These are phyloP conservation scores for Ranitomeya imitator DNA, from an alignment of 2,113 vertebrate genomes.

Conservation along the genomic window DNA sequence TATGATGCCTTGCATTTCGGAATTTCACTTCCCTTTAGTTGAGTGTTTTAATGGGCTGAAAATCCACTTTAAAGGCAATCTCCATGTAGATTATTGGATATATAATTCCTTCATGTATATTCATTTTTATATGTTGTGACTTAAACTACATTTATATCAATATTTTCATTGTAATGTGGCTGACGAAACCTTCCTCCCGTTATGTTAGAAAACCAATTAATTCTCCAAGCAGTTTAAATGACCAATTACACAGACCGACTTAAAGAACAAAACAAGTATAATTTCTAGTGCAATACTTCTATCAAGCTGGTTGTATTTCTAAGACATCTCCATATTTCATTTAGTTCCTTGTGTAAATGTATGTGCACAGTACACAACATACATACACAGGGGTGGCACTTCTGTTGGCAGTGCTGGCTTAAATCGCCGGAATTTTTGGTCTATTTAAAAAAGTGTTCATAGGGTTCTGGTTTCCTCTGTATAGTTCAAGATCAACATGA, in stretches of 20 bases:
- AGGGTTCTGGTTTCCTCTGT: background rate
- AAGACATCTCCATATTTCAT: background rate
- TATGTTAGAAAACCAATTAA: background rate
- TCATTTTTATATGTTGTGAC: background rate
- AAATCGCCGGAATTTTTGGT: background rate
- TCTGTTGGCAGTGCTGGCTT: background rate
- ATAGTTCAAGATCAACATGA: background rate
- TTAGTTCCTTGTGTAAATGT: background rate
- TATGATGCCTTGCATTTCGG: slow-evolving; percentile 22
- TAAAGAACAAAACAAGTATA: background rate
- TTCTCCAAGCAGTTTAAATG: background rate
- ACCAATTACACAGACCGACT: background rate
- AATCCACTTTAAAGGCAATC: slow-evolving; percentile 25
- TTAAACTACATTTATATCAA: slow-evolving; percentile 5
- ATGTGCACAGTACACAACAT: background rate
- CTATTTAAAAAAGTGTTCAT: background rate
- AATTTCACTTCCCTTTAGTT: slow-evolving; percentile 39
- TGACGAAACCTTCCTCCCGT: background rate
- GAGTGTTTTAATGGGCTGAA: slow-evolving; percentile 42
- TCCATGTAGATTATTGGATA: slow-evolving; percentile 26
- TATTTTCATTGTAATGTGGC: slow-evolving; percentile 6
- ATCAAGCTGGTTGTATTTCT: no score
- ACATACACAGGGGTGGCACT: background rate
- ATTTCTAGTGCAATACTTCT: no score
- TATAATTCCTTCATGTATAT: slow-evolving; percentile 34